phyloP scores from a whole-genome alignment of 2,113 vertebrate species.

The Synchiropus splendidus region DNA sequence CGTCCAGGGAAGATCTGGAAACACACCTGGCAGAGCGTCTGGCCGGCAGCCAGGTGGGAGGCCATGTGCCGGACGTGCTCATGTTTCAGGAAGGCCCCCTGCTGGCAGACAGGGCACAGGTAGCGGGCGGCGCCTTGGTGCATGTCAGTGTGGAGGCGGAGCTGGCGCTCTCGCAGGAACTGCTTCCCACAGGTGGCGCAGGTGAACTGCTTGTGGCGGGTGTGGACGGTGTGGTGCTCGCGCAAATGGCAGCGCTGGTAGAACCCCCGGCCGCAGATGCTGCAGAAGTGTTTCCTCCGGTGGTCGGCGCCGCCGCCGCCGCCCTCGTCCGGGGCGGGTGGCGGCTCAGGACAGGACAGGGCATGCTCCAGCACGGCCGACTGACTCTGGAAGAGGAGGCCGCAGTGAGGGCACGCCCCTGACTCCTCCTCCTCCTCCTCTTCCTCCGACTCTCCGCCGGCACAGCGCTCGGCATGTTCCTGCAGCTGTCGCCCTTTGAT shows the following conservation, averaged over 20 bases:
- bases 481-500: conserved; percentile 92
- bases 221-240: conserved; percentile 98
- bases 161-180: conserved; percentile 92
- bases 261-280: conserved; percentile 94
- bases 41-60: conserved; percentile 90
- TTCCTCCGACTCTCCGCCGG: conserved; percentile 73
- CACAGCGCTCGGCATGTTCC: conserved; percentile 90
- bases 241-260: conserved; percentile 97
- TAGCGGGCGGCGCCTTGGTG: conserved; percentile 97
- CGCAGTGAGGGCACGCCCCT: conserved; percentile 80
- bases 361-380: conserved; percentile 85
- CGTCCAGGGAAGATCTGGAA: conserved; percentile 95
- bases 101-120: conserved; percentile 94
- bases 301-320: conserved; percentile 79
- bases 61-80: conserved; percentile 99
- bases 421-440: conserved; percentile 73
- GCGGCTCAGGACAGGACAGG: conserved; percentile 79
- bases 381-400: conserved; percentile 83
- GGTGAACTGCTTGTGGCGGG: conserved; percentile 97
- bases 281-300: conserved; percentile 93
- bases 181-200: conserved; percentile 97
- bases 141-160: conserved; percentile 96
- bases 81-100: conserved; percentile 97
- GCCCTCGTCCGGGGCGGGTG: conserved; percentile 83
- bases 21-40: conserved; percentile 98